Base-by-base conservation (phyloP, 2,797 vertebrate species). In the Dendrocincla fuliginosa region DNA sequence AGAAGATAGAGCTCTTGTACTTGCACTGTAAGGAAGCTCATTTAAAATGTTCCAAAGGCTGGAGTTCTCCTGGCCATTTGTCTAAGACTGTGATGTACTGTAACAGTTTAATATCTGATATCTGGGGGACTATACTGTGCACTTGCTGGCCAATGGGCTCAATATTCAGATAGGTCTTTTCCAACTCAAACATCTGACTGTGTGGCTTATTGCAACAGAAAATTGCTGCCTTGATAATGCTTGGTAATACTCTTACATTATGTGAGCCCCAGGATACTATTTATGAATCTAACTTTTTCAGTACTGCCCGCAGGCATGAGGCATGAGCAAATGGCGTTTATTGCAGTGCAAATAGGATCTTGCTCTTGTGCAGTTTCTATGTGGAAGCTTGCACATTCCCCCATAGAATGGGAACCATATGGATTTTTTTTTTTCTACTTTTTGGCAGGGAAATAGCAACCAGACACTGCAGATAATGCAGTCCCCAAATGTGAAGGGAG, bases 331-430 rank as follows among this genome's bases (percentile, higher is more conserved):
- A 79, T 79, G 52, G 85, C 96, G 85, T 97, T 98, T 93, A 96
- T 97, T 96, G 97, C 94, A 94, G 84, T 75, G 74, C 89, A 97
- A 96, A 97, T 96, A 92, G 79, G 74, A 95, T 93, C 94, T 95
- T 63, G 37, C 64, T 93, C 92, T 87, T 77, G 89, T 95, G 68
- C 87, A 81, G 69, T 89, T 95, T 95, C 94, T 86, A 74, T 95
- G 67, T 63, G 91, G 89, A 91, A 89, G 89, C 74, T 94, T 93
- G 93, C 80, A 87, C n/a, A 53, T 93, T 94, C 90, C 88, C 88
- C 92, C 81, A 12, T 91, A 85, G 46, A 93, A 95, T 97, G 87
- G 65, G 76, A 96, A 94, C 82, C 92, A 88, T 97, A 97, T 93
- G 96, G 96, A 94, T 89, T 88, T 93, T 94, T 70, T 46, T 70